A percentile compares a stretch with the other conserved stretches of the same genome.
Conservation (phyloP, 1,140 invertebrate genomes). For the Chionoecetes opilio region DNA sequence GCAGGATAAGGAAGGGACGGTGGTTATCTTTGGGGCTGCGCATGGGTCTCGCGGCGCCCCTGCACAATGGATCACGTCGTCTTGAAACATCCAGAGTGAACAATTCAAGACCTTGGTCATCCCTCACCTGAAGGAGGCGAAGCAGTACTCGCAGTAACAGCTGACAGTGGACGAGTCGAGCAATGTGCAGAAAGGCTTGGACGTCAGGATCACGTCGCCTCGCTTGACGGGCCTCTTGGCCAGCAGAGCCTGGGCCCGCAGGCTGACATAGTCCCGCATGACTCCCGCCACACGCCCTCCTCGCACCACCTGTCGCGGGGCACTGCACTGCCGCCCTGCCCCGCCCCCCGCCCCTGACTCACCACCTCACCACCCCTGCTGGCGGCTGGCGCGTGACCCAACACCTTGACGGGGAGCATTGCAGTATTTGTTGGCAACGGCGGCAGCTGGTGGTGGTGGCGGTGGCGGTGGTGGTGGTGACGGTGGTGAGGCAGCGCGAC, state of each 20-base stretch:
- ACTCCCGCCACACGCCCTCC: background rate
- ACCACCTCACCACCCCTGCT: background rate
- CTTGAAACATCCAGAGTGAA: background rate
- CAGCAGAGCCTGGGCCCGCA: constrained; percentile 42
- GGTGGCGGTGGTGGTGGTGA: background rate
- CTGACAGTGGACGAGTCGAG: constrained; percentile 42
- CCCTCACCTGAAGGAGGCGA: constrained; percentile 46
- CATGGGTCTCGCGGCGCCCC: background rate
- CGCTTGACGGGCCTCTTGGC: constrained; percentile 58
- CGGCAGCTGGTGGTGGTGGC: background rate
- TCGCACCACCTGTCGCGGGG: constrained; percentile 16
- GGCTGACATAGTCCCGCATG: constrained; percentile 56
- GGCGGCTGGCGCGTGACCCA: background rate
- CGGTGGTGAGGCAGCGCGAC: background rate
- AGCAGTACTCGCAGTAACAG: constrained; percentile 66
- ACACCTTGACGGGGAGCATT: background rate
- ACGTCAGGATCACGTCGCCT: constrained; percentile 64
- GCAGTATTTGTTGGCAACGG: background rate
- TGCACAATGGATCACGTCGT: background rate
- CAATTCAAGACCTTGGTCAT: background rate
- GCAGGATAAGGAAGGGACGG: background rate
- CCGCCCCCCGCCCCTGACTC: background rate
- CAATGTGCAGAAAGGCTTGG: constrained; percentile 61
- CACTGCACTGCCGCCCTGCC: background rate
- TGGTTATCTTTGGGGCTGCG: background rate